Conservation (phyloP, 2,888 invertebrate species). For the Gerris lacustris region DNA sequence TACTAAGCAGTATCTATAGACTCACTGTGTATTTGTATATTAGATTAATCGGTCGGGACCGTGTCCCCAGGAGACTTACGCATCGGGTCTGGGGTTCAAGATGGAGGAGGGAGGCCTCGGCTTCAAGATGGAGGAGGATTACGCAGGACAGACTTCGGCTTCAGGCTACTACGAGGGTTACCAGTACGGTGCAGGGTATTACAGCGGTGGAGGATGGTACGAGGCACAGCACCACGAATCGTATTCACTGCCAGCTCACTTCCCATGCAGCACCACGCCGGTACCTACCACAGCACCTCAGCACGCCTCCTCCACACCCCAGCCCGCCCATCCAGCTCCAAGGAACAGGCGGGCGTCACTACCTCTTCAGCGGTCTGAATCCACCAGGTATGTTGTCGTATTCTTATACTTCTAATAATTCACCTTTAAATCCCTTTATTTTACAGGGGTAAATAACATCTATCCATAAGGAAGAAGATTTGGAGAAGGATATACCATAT, state of each 20-base stretch:
- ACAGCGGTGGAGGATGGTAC: conserved; percentile 22
- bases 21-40: not conserved
- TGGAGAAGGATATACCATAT: too few relatives aligned
- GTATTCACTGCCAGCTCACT: conserved; percentile 53
- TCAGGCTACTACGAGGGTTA: conserved; percentile 11
- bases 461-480: too few relatives aligned
- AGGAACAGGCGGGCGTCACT: conserved; percentile 60
- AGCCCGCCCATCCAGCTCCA: conserved; percentile 45
- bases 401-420: not conserved
- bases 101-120: conserved; percentile 73
- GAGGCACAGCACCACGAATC: conserved; percentile 46
- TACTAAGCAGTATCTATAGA: not conserved
- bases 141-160: conserved; percentile 22
- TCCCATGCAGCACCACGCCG: conserved; percentile 46
- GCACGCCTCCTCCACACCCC: not conserved
- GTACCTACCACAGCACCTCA: conserved; percentile 49
- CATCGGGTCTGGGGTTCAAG: conserved; percentile 56
- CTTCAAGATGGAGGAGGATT: conserved; percentile 38
- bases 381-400: conserved; percentile 44
- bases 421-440: too few relatives aligned
- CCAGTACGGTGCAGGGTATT: conserved; percentile 17
- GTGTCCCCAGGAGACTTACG: conserved; percentile 47
- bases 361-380: conserved; percentile 67
- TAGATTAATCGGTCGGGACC: conserved; percentile 5
- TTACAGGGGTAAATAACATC: too few relatives aligned